Conservation (phyloP, 2,797 vertebrate species). For the Chelonia mydas region DNA sequence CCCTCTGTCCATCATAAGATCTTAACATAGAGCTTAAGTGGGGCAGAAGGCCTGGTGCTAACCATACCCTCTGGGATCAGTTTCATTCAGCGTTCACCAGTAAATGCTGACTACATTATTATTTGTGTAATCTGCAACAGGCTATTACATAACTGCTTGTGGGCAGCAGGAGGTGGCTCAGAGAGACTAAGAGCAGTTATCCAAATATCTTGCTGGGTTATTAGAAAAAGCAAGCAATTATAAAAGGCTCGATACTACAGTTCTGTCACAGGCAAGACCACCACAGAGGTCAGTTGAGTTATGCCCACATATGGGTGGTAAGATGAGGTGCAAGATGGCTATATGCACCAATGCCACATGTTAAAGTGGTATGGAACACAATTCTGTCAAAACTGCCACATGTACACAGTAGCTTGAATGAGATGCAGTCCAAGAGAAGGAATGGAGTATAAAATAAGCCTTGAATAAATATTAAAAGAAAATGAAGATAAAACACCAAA, state of each 20-base stretch:
- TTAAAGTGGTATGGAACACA: background rate
- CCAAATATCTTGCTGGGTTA: background rate
- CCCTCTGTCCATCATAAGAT: background rate
- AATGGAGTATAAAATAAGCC: background rate
- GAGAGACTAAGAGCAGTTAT: background rate
- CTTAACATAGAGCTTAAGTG: background rate
- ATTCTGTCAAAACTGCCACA: background rate
- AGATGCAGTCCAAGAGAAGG: background rate
- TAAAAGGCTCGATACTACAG: background rate
- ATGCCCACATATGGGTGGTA: background rate
- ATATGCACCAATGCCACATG: fast-evolving
- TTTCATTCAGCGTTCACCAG: background rate
- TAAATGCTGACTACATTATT: fast-evolving
- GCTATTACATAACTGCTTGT: background rate
- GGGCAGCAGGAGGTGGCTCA: background rate
- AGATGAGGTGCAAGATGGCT: background rate
- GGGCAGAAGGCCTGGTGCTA: fast-evolving
- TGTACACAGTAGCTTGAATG: fast-evolving
- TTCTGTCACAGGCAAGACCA: background rate
- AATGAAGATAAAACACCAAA: background rate
- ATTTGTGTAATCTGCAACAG: background rate
- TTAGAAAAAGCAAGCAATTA: background rate
- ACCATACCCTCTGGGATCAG: background rate
- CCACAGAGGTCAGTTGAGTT: fast-evolving
- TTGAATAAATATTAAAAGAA: background rate